Base-by-base conservation (phyloP, 1,140 invertebrate genomes). In the Trichonephila clavata region DNA sequence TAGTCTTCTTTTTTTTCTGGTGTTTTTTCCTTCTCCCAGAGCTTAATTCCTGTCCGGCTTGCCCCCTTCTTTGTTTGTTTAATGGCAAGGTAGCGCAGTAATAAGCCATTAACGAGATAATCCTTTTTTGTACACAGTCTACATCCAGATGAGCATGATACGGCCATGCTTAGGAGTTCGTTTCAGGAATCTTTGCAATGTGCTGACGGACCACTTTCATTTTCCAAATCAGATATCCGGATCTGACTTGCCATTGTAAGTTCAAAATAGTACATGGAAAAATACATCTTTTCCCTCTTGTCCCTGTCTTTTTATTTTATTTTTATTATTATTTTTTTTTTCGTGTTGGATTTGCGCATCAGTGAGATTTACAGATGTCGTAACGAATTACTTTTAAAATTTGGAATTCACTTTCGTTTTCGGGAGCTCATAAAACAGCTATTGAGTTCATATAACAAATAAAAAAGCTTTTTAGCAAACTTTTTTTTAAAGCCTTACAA, bases 151-250 rank as follows among this genome's bases (percentile, higher is more conserved):
- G 65, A 20, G 10, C 65, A 68, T 13, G 65, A 68, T 68, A 68
- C 21, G 65, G n/a, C 65, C 10, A 68, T 68, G 21, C n/a, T 68
- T 50, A 24, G 24, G 10, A 68, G 65, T 68, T 68, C 65, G 8
- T 24, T 68, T 21, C n/a, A n/a, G 5, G 65, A 21, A 13, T 68
- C 24, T 68, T 8, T 24, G 65, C n/a, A 24, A 68, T 68, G 65
- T 24, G 65, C 65, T 68, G 65, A 68, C n/a, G 61, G 65, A 10
- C 24, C n/a, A 27, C 65, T 68, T 24, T 68, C 65, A 68, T 68
- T 68, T 68, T 68, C 65, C 65, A 68, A 68, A 68, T 68, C 65
- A 68, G 65, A 68, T 68, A 68, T 68, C 65, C 65, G 65, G 65
- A 68, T 68, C 65, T 68, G 65, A 68, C 21, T 68, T 68, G n/a